Evolutionary conservation across 23 tunicate species (phyloP), one percentile per base, ranked within the genome.

Genomic region (Halocynthia aurantium): DNA sequence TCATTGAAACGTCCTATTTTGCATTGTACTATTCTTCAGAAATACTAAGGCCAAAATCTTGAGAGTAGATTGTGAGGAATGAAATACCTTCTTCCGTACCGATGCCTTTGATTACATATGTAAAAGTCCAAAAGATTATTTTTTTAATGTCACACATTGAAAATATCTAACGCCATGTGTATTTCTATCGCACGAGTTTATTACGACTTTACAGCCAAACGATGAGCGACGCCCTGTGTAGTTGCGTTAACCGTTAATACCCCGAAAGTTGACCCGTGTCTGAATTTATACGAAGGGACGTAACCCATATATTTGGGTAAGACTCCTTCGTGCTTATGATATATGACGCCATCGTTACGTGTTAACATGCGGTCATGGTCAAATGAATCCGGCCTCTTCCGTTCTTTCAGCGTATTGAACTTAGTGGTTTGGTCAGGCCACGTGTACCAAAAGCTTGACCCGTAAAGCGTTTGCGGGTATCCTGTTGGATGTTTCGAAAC

Each of bases 251-350:
- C 88, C 0, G 97, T 91, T 22, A 91, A 66, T 17, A 85, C 97
- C 6, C 97, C 98, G 66, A 79, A 84, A 6, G 93, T 84, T 11
- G 94, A 80, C 22, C 98, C 98, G 71, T 87, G 89, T 15, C 98
- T 76, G 70, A 87, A 84, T 57, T 93, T 93, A 66, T 83, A 83
- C 50, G 94, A 84, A 19, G 93, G 93, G 20, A 87, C 89, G 78
- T 93, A 91, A 7, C 98, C 98, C 84, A 83, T 76, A 76, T 92
- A 92, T 74, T 92, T 92, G 8, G 98, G 98, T 11, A 92, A 80
- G 31, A 92, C 75, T 7, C 98, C 88, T 76, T 84, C 98, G 62
- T 92, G 87, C 76, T 86, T 92, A 70, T 84, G 98, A 82, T 92
- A 92, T 40, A 92, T 73, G 55, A 92, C 92, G 52, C 92, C 72